A percentile compares a stretch with the other conserved stretches of the same genome.
Evolutionary conservation across 2,888 invertebrate species (phyloP).

Genomic region (Cheilosia impressa): DNA sequence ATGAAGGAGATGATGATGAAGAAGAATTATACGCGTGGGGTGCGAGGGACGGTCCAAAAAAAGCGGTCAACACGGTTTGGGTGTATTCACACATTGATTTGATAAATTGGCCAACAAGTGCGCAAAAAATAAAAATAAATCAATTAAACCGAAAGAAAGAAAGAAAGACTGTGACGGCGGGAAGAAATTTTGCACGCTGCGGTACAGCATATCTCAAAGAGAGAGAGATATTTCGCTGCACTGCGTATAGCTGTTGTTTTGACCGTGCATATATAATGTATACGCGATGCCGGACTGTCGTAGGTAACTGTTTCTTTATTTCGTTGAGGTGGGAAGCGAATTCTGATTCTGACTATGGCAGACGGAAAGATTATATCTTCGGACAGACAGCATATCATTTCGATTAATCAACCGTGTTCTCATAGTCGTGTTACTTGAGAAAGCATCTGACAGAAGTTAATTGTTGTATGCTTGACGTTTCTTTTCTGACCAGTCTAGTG

Average conservation of each 20-base stretch:
- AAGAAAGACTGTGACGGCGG: background rate
- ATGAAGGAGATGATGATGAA: slow-evolving; percentile 37
- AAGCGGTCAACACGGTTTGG: slow-evolving; percentile 56
- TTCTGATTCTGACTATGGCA: background rate
- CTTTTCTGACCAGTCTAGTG: too few relatives aligned
- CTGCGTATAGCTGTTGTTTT: slow-evolving; percentile 10
- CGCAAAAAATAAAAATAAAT: slow-evolving; percentile 55
- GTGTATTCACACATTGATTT: slow-evolving; percentile 66
- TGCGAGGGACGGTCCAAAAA: slow-evolving; percentile 15
- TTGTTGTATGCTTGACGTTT: background rate
- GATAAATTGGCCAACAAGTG: slow-evolving; percentile 71
- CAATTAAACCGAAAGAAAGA: slow-evolving; percentile 6
- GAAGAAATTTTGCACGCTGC: slow-evolving; percentile 10
- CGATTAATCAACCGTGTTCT: background rate
- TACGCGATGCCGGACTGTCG: background rate
- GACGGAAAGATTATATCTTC: slow-evolving; percentile 6
- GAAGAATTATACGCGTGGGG: slow-evolving; percentile 39
- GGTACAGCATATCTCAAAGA: background rate
- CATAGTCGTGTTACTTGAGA: background rate
- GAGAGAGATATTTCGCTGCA: background rate
- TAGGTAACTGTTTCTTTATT: slow-evolving; percentile 18
- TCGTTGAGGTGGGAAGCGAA: slow-evolving; percentile 5
- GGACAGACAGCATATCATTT: slow-evolving; percentile 8
- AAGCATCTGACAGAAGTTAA: background rate
- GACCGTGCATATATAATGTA: background rate